These are phyloP conservation scores for Uromys caudimaculatus DNA, from an alignment of 2,797 vertebrate genomes.

Conservation along the genomic window DNA sequence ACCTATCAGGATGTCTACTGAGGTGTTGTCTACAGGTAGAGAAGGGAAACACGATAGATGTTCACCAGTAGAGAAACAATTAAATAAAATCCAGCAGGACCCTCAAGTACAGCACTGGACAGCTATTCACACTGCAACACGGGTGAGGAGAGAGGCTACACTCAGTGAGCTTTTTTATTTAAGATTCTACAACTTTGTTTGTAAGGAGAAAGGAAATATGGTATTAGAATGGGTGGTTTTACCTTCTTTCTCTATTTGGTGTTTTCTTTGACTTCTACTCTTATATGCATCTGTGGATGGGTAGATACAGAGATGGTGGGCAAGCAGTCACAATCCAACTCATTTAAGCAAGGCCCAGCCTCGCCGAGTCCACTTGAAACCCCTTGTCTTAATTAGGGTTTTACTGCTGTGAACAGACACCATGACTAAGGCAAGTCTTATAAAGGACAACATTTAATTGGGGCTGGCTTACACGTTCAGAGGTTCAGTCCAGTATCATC, in stretches of 20 bases:
- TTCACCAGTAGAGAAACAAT: background rate
- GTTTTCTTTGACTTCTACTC: background rate
- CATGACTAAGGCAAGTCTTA: no score
- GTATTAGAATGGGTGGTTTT: background rate
- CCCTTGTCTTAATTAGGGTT: background rate
- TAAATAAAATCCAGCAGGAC: background rate
- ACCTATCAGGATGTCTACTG: background rate
- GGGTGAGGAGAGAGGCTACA: background rate
- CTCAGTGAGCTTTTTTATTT: background rate
- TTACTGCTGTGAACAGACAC: no score
- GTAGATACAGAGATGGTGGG: background rate
- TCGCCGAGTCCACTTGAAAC: background rate
- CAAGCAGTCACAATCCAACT: background rate
- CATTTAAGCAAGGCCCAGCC: background rate
- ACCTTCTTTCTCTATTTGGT: constrained; percentile 5
- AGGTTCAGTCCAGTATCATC: no score
- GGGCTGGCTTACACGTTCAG: no score
- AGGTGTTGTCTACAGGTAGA: background rate
- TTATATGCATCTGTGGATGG: background rate
- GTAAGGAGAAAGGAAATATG: background rate
- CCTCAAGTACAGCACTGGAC: background rate
- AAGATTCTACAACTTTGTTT: background rate
- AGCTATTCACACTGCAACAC: background rate
- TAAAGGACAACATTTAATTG: no score
- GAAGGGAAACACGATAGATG: background rate